These are phyloP conservation scores for Echinarachnius parma DNA, from an alignment of 53 echinoderm and acorn worm species.

Conservation along the genomic window DNA sequence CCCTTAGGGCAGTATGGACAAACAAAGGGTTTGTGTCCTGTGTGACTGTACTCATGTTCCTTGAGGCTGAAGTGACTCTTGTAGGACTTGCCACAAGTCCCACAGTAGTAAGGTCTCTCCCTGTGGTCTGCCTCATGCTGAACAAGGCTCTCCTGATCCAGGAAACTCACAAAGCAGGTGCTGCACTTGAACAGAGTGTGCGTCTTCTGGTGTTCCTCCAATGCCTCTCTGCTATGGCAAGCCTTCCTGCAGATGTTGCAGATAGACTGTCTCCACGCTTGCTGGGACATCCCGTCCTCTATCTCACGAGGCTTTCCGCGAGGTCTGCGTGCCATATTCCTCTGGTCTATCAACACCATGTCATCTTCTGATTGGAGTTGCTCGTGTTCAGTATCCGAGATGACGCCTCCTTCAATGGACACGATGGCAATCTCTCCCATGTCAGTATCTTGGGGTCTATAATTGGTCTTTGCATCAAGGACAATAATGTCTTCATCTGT, in stretches of 20 bases:
- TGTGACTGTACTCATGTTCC: constrained; percentile 57
- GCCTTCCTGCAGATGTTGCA: constrained; percentile 36
- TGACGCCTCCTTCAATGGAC: background rate
- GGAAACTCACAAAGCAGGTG: constrained; percentile 21
- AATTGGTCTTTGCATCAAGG: too few species aligned
- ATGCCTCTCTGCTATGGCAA: constrained; percentile 28
- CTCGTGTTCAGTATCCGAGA: background rate
- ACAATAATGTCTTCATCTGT: too few species aligned
- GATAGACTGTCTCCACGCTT: constrained; percentile 27
- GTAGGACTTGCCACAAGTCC: constrained; percentile 56
- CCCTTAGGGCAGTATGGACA: constrained; percentile 47
- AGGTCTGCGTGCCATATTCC: too few species aligned
- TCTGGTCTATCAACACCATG: background rate
- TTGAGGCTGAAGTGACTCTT: constrained; percentile 57
- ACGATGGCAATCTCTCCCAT: too few species aligned
- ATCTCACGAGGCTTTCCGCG: too few species aligned
- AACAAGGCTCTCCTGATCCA: constrained; percentile 24
- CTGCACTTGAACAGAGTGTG: constrained; percentile 25
- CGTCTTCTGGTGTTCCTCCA: constrained; percentile 35
- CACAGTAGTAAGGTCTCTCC: constrained; percentile 49
- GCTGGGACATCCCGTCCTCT: constrained; percentile 28
- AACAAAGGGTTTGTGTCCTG: constrained; percentile 55
- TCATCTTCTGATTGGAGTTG: background rate
- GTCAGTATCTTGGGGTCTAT: too few species aligned
- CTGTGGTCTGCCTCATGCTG: constrained; percentile 38